Conservation (phyloP, 2,797 vertebrate genomes). For the Mormyrus hasselquistii region DNA sequence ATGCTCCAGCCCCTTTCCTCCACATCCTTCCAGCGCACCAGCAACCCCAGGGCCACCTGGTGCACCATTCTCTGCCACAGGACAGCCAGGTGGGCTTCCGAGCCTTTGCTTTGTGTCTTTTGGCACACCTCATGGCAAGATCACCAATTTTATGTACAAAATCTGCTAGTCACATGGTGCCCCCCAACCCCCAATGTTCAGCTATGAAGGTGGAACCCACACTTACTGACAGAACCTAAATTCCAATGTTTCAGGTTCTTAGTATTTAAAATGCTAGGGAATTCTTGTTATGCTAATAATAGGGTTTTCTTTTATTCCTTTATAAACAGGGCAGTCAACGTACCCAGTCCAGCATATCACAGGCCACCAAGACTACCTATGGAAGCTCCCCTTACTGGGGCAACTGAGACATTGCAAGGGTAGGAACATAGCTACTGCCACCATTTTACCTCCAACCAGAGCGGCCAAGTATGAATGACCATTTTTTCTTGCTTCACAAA, state of each 20-base stretch:
- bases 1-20: conserved; percentile 81
- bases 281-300: not conserved
- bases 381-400: conserved; percentile 93
- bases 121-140: not conserved
- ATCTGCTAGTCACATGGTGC: not conserved
- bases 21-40: conserved; percentile 90
- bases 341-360: conserved; percentile 84
- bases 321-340: conserved; percentile 74
- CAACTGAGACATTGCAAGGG: conserved; percentile 66
- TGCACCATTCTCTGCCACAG: conserved; percentile 91
- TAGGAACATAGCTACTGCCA: conserved; percentile 13
- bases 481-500: not conserved
- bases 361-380: conserved; percentile 90
- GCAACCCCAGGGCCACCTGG: conserved; percentile 92
- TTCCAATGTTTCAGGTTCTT: not conserved
- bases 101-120: not conserved
- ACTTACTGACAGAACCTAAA: not conserved
- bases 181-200: not conserved
- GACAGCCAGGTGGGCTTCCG: conserved; percentile 77
- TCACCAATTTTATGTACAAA: not conserved
- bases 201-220: not conserved
- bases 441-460: not conserved
- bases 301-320: not conserved
- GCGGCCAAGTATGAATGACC: not conserved
- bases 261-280: not conserved